Conservation (phyloP, 92 coral and sea anemone species). For the Epizoanthus rinbou region DNA sequence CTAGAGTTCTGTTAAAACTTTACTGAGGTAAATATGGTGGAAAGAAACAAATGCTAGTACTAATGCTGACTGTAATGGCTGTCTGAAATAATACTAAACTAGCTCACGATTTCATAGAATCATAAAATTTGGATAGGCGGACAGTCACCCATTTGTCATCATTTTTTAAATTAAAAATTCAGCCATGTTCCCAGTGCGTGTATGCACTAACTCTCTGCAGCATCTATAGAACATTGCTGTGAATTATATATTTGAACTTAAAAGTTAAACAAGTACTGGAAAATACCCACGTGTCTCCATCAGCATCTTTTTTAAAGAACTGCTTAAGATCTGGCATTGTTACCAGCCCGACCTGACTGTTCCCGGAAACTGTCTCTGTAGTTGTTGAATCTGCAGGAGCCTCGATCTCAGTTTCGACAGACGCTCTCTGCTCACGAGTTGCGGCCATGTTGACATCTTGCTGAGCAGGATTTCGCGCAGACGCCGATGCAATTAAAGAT, state of each 20-base stretch:
- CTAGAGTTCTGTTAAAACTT: neutral
- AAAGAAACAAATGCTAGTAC: neutral
- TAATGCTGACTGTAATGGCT: no score
- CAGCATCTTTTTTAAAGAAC: conserved; percentile 32
- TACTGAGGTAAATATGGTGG: neutral
- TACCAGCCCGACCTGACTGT: neutral
- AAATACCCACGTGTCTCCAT: conserved; percentile 40
- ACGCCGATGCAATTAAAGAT: neutral
- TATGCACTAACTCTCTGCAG: neutral
- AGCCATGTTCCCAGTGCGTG: neutral
- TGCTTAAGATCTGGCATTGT: neutral
- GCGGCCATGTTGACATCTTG: neutral
- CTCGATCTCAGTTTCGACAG: neutral
- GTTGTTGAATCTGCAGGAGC: neutral
- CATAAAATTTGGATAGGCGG: no score
- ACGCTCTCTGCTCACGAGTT: neutral
- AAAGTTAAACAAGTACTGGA: neutral
- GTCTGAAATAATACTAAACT: neutral
- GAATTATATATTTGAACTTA: neutral
- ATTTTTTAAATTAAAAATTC: no score
- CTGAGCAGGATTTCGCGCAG: neutral
- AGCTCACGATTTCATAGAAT: neutral
- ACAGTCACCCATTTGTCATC: no score
- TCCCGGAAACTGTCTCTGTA: neutral
- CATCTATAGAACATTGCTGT: neutral